phyloP scores from a whole-genome alignment of 23 tunicate species.

The Styela plicata region DNA sequence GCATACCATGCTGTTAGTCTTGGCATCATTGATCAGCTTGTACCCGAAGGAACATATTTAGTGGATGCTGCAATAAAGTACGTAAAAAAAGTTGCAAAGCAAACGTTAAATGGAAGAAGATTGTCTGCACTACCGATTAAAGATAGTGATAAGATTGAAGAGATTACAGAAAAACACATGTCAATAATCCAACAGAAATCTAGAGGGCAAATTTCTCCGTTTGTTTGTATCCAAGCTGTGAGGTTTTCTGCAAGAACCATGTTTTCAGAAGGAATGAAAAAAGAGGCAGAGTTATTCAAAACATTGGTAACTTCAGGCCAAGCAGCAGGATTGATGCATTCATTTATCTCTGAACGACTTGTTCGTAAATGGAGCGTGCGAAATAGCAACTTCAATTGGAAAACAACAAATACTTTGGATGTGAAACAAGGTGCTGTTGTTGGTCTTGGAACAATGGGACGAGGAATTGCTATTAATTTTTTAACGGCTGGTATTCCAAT shows the following conservation, averaged over 20 bases:
- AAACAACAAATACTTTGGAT: not conserved
- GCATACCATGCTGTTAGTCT: conserved; percentile 13
- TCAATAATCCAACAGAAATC: conserved; percentile 11
- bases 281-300: conserved; percentile 24
- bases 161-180: conserved; percentile 9
- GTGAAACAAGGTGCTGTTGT: conserved; percentile 57
- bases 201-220: conserved; percentile 63
- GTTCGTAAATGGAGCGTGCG: conserved; percentile 42
- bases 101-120: conserved; percentile 4
- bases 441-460: conserved; percentile 89
- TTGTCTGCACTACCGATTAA: not conserved
- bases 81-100: not conserved
- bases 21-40: conserved; percentile 25
- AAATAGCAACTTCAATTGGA: not conserved
- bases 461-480: conserved; percentile 56
- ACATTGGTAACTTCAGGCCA: conserved; percentile 45
- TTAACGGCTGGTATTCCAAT: not conserved
- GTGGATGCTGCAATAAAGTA: conserved; percentile 9
- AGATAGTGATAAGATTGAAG: conserved; percentile 1
- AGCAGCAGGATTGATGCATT: conserved; percentile 50
- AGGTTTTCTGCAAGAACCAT: conserved; percentile 4
- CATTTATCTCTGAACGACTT: conserved; percentile 58
- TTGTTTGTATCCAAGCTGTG: conserved; percentile 42
- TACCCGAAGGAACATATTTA: not conserved
- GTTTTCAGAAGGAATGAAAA: conserved; percentile 45